A percentile compares a stretch with the other conserved stretches of the same genome.
Evolutionary conservation across 2,113 vertebrate genomes (phyloP).

Genomic region (Psephotus haematonotus): DNA sequence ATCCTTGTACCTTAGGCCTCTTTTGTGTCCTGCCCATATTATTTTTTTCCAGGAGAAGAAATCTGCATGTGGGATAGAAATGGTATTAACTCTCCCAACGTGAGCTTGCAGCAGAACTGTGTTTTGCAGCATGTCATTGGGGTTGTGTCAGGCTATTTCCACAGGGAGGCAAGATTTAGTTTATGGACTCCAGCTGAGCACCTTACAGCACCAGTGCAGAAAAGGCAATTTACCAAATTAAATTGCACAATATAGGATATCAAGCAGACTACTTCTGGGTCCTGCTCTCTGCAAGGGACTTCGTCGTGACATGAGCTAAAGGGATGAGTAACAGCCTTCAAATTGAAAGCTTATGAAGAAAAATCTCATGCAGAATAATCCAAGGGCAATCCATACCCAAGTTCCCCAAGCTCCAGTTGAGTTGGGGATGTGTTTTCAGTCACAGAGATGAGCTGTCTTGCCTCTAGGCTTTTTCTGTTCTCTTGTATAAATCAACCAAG

Average conservation of each 20-base stretch:
- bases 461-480: constrained; percentile 45
- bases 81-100: background rate
- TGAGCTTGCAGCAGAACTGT: background rate
- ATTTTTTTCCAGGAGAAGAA: background rate
- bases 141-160: background rate
- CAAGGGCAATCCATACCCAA: constrained; percentile 14
- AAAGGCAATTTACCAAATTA: constrained; percentile 56
- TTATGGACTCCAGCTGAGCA: background rate
- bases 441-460: constrained; percentile 2
- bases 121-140: background rate
- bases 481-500: constrained; percentile 37
- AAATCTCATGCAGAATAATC: background rate
- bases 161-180: background rate
- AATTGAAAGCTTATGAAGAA: background rate
- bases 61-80: constrained; percentile 25
- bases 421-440: background rate
- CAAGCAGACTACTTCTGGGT: constrained; percentile 7
- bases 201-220: background rate
- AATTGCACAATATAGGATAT: constrained; percentile 45
- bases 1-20: background rate
- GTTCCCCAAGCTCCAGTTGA: background rate
- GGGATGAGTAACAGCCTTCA: constrained; percentile 36
- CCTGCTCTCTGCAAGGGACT: constrained; percentile 35
- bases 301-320: constrained; percentile 16
- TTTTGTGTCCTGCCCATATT: background rate